Percentiles rank a stretch among this genome's conserved stretches.
phyloP scores from a whole-genome alignment of 2,888 invertebrate species.

The Andrena camellia region DNA sequence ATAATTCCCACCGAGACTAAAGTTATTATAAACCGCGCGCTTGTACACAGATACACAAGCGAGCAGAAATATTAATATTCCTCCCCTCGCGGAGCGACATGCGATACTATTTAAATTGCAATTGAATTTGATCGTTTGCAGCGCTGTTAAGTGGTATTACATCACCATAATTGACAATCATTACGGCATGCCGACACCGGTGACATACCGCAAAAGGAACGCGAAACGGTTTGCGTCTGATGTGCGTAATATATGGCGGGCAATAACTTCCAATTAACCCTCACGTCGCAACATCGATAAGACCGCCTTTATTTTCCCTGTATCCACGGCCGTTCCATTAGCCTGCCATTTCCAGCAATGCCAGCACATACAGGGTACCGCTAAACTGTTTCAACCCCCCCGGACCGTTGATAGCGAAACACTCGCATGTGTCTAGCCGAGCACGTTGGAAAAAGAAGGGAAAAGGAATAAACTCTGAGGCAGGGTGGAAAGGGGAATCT shows the following conservation, averaged over 20 bases:
- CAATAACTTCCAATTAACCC: constrained; percentile 71
- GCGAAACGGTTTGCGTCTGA: constrained; percentile 53
- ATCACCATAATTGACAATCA: constrained; percentile 65
- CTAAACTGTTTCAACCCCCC: constrained; percentile 50
- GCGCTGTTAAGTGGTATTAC: constrained; percentile 39
- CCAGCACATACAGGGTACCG: constrained; percentile 26
- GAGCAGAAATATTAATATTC: constrained; percentile 46
- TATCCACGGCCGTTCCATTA: constrained; percentile 59
- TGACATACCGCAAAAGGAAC: constrained; percentile 57
- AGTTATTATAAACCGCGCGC: constrained; percentile 11
- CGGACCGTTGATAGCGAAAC: constrained; percentile 36
- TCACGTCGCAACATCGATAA: constrained; percentile 63
- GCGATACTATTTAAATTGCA: constrained; percentile 43
- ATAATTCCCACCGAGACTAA: constrained; percentile 17
- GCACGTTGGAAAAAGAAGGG: constrained; percentile 26
- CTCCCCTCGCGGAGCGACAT: neutral
- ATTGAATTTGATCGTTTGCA: constrained; percentile 54
- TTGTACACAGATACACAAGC: neutral
- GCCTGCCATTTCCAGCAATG: constrained; percentile 61
- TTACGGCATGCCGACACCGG: constrained; percentile 41
- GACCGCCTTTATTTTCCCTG: constrained; percentile 70
- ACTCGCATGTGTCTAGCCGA: constrained; percentile 39
- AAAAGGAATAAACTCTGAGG: constrained; percentile 48
- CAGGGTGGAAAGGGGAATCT: neutral
- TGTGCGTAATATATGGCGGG: constrained; percentile 63